phyloP scores from a whole-genome alignment of 2,888 invertebrate species.

The Drosophila quasianomalipes region DNA sequence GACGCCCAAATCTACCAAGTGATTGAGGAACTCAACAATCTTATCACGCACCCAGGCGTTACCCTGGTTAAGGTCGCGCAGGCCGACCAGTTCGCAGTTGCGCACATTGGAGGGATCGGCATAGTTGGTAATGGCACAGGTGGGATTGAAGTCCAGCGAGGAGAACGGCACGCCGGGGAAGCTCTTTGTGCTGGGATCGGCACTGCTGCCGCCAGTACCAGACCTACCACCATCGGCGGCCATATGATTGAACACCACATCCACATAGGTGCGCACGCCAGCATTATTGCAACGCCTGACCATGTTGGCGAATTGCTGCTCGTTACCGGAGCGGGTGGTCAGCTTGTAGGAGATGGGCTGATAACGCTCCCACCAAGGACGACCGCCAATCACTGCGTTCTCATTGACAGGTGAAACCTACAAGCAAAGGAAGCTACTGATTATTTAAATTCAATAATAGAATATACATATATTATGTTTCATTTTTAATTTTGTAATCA shows the following conservation, averaged over 20 bases:
- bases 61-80: constrained; percentile 92
- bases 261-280: constrained; percentile 94
- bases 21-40: constrained; percentile 79
- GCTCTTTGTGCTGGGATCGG: constrained; percentile 86
- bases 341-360: constrained; percentile 94
- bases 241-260: constrained; percentile 95
- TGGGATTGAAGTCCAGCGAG: constrained; percentile 89
- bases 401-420: constrained; percentile 91
- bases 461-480: background rate
- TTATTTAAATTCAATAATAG: background rate
- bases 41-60: constrained; percentile 77
- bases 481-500: background rate
- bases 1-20: constrained; percentile 88
- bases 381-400: constrained; percentile 88
- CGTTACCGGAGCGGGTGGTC: constrained; percentile 91
- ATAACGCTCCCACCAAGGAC: constrained; percentile 96
- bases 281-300: constrained; percentile 91
- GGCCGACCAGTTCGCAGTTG: constrained; percentile 90
- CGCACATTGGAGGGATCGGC: constrained; percentile 88
- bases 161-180: constrained; percentile 90
- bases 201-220: constrained; percentile 89
- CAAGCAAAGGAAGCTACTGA: background rate
- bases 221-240: constrained; percentile 85
- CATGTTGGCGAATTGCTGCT: constrained; percentile 91
- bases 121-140: constrained; percentile 89